Percentiles rank a stretch among this genome's conserved stretches.
Conservation (phyloP, 2,113 vertebrate genomes). For the Corvus cornix region DNA sequence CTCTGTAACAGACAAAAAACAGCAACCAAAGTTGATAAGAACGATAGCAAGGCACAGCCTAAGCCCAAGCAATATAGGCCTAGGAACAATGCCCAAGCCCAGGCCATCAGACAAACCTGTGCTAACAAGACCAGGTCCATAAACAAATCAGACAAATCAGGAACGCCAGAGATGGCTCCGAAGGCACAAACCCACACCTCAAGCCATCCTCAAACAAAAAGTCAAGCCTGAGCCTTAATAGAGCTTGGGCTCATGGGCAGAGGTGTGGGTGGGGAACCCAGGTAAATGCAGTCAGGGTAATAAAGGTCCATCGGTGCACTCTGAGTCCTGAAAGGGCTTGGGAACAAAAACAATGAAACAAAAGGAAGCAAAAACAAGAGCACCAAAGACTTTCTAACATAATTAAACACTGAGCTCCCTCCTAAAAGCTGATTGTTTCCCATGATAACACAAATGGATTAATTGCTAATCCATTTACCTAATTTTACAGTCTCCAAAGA, state of each 20-base stretch:
- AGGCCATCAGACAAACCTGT: rapidly evolving
- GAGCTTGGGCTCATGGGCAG: background rate
- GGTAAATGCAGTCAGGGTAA: background rate
- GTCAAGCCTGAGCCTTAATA: background rate
- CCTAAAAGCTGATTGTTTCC: background rate
- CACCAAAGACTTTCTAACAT: background rate
- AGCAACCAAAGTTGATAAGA: rapidly evolving
- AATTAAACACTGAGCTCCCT: background rate
- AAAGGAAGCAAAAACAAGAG: background rate
- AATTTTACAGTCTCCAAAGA: background rate
- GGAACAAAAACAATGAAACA: background rate
- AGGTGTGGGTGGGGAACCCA: background rate
- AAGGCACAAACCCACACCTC: rapidly evolving
- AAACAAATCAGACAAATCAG: rapidly evolving
- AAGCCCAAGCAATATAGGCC: rapidly evolving
- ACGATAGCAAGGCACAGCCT: background rate
- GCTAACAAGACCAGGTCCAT: rapidly evolving
- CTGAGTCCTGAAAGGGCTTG: background rate
- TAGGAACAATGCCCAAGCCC: background rate
- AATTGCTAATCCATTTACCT: background rate
- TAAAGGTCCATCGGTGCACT: background rate
- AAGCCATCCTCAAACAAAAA: rapidly evolving
- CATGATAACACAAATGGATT: background rate
- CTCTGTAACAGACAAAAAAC: rapidly evolving
- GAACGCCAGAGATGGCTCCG: rapidly evolving